Conservation (phyloP, 2,888 invertebrate genomes). For the Andricus quercusramuli region DNA sequence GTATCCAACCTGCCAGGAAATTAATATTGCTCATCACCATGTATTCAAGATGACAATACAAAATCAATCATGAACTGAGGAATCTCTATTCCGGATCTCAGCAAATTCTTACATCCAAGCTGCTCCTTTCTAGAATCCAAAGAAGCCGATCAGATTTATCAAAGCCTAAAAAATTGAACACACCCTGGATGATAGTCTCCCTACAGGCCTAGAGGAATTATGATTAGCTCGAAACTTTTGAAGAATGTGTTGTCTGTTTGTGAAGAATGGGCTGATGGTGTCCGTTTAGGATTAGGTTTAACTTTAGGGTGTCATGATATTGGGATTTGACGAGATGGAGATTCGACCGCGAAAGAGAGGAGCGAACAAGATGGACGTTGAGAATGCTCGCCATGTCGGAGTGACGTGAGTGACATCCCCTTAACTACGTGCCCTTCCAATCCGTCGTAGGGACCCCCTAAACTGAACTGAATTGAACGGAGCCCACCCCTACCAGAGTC, state of each 20-base stretch:
- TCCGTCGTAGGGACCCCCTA: constrained; percentile 74
- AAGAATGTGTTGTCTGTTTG: constrained; percentile 23
- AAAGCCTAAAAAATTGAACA: constrained; percentile 9
- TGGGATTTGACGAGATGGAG: constrained; percentile 40
- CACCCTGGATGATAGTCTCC: constrained; percentile 4
- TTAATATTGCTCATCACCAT: neutral
- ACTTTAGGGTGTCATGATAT: constrained; percentile 34
- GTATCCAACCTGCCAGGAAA: no score
- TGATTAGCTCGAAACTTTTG: constrained; percentile 34
- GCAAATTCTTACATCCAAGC: neutral
- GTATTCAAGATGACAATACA: neutral
- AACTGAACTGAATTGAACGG: constrained; percentile 69
- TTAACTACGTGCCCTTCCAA: constrained; percentile 76
- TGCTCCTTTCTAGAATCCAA: neutral
- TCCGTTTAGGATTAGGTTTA: constrained; percentile 35
- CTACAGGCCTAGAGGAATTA: constrained; percentile 26
- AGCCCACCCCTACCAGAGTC: constrained; percentile 55
- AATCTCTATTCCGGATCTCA: neutral
- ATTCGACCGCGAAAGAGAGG: constrained; percentile 5
- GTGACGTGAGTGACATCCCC: constrained; percentile 77
- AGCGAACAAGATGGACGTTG: constrained; percentile 66
- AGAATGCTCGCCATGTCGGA: constrained; percentile 72
- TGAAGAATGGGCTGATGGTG: constrained; percentile 23
- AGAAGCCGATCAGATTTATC: constrained; percentile 23
- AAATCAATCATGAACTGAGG: neutral